Conservation (phyloP, 92 coral and sea anemone genomes). For the Heteractis magnifica region DNA sequence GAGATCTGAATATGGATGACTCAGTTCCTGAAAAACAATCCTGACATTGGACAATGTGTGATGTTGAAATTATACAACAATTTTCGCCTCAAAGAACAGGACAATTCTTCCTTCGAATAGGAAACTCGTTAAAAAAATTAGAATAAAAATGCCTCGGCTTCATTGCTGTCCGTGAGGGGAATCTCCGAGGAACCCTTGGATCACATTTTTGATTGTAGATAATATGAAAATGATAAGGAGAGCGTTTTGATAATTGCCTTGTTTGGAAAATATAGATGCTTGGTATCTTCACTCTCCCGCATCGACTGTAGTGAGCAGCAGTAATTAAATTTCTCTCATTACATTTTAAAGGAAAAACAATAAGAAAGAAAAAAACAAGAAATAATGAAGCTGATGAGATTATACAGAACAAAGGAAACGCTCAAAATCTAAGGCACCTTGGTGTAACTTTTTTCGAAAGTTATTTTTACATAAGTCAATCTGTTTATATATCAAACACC, state of each 20-base stretch:
- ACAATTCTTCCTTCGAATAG: no score
- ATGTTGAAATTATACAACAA: background rate
- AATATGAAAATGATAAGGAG: background rate
- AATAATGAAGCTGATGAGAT: no score
- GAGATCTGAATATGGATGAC: background rate
- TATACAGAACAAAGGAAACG: no score
- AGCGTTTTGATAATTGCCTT: background rate
- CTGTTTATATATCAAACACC: background rate
- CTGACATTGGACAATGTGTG: background rate
- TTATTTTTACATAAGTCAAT: background rate
- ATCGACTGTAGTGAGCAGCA: background rate
- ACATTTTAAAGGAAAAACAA: background rate
- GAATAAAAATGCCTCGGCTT: no score
- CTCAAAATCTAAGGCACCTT: no score
- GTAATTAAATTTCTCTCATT: conserved; percentile 14
- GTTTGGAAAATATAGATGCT: conserved; percentile 2
- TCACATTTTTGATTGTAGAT: background rate
- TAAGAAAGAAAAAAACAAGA: background rate
- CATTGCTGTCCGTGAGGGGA: background rate
- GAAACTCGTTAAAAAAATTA: no score
- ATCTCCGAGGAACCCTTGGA: background rate
- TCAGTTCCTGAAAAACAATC: background rate
- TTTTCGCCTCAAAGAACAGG: background rate
- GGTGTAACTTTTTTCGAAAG: no score
- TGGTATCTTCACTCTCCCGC: conserved; percentile 12